Percentiles rank a stretch among this genome's conserved stretches.
Conservation (phyloP, 2,888 invertebrate genomes). For the Chrysodeixis includens region DNA sequence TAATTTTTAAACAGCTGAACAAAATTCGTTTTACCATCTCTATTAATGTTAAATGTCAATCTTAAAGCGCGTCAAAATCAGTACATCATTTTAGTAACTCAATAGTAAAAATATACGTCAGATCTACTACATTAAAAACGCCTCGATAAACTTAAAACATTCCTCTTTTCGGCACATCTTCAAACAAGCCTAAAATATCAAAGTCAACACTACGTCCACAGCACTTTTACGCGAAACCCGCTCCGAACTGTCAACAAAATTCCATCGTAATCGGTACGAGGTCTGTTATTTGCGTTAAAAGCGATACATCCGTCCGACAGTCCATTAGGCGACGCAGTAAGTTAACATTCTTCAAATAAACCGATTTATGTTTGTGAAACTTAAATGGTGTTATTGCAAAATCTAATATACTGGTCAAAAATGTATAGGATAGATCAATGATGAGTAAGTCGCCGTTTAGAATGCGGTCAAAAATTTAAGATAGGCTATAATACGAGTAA, state of each 20-base stretch:
- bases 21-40: too few species aligned
- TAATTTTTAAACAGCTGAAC: too few species aligned
- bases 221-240: constrained; percentile 46
- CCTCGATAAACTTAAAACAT: not conserved
- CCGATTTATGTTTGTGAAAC: too few species aligned
- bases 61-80: not conserved
- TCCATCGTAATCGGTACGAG: constrained; percentile 64
- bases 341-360: constrained; percentile 62
- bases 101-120: too few species aligned
- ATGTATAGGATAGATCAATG: too few species aligned
- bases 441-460: too few species aligned
- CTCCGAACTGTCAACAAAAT: constrained; percentile 53
- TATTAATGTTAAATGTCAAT: too few species aligned
- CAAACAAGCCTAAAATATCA: not conserved
- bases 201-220: not conserved
- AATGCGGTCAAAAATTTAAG: too few species aligned
- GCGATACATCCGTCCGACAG: constrained; percentile 71
- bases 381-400: too few species aligned
- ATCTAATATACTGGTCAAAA: too few species aligned
- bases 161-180: not conserved
- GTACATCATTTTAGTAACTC: not conserved
- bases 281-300: constrained; percentile 69
- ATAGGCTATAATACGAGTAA: too few species aligned
- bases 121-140: too few species aligned
- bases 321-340: constrained; percentile 70